Evolutionary conservation across 2,113 vertebrate species (phyloP), one percentile per base, ranked within the genome.

Genomic region (Brachypodius melanocephalos): DNA sequence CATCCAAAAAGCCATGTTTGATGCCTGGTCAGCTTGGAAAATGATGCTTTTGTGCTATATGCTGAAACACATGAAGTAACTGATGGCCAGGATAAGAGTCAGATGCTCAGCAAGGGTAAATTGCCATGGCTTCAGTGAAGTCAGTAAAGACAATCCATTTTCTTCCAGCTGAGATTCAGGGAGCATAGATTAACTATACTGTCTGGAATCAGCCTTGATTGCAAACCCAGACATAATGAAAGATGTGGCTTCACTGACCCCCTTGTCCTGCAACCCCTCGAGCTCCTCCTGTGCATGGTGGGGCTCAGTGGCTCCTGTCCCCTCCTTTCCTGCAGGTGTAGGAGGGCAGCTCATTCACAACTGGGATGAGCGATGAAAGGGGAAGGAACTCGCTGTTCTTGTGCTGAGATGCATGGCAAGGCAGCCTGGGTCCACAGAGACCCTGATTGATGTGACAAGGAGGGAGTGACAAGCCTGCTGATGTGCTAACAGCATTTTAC

Each of bases 371-470:
- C 0, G 1, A 69, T 45, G 43, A 0, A 14, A 93, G 38, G 82
- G 59, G 58, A 96, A 90, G 87, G 86, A 58, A 68, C 71, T 76
- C 12, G 29, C 80, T 88, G 79, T 80, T 90, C 77, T 66, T 11
- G 10, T 2, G 11, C 92, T 0, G 14, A 90, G 90, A 79, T 1
- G 7, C 62, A 49, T 2, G 12, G 62, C 65, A 43, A 92, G 72
- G 81, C 86, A 93, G 58, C 51, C 82, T 2, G 16, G 19, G 25
- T 82, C 81, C 65, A 38, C 0, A 0, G 93, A 88, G 85, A 63
- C 83, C 52, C 78, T 95, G 96, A 97, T 94, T 82, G 92, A 95
- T 97, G 94, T 80, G 88, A 85, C 93, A 92, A 81, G 28, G 59
- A 91, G 67, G 61, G 49, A 96, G 69, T 85, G 95, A 96, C 75